These are phyloP conservation scores for Thysanoteuthis rhombus DNA, from an alignment of 2,888 invertebrate genomes.

Conservation along the genomic window DNA sequence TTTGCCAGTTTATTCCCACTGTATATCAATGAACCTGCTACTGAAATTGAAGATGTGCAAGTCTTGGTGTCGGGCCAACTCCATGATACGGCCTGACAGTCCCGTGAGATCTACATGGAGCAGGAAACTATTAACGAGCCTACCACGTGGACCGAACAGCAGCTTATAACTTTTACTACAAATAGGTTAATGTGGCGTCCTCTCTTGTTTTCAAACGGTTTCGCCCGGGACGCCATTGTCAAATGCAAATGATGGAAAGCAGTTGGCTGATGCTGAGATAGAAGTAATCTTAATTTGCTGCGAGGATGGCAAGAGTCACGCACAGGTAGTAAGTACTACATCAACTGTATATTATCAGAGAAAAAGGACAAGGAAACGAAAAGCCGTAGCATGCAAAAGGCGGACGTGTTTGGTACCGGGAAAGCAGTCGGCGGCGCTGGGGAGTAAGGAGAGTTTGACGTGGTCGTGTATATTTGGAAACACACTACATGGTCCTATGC, in stretches of 20 bases:
- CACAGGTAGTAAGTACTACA: neutral
- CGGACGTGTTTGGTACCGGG: neutral
- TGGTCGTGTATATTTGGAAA: no score
- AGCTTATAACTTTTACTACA: conserved; percentile 12
- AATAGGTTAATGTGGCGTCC: neutral
- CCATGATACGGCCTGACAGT: conserved; percentile 12
- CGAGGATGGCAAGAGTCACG: neutral
- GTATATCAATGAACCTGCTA: conserved; percentile 12
- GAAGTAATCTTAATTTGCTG: neutral
- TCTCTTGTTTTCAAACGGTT: conserved; percentile 12
- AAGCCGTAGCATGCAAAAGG: neutral
- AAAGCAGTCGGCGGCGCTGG: neutral
- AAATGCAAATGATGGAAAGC: neutral
- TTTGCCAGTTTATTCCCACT: conserved; percentile 12
- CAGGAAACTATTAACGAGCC: neutral
- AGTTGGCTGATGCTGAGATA: neutral
- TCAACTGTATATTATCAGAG: neutral
- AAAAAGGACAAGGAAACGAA: neutral
- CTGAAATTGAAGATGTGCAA: neutral
- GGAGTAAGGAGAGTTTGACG: no score
- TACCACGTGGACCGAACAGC: neutral
- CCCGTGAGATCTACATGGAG: neutral
- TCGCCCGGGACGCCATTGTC: neutral
- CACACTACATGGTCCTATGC: neutral
- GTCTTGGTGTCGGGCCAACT: conserved; percentile 12